Evolutionary conservation across 2,797 vertebrate species (phyloP), one percentile per base, ranked within the genome.

Genomic region (Cossypha niveicapilla): DNA sequence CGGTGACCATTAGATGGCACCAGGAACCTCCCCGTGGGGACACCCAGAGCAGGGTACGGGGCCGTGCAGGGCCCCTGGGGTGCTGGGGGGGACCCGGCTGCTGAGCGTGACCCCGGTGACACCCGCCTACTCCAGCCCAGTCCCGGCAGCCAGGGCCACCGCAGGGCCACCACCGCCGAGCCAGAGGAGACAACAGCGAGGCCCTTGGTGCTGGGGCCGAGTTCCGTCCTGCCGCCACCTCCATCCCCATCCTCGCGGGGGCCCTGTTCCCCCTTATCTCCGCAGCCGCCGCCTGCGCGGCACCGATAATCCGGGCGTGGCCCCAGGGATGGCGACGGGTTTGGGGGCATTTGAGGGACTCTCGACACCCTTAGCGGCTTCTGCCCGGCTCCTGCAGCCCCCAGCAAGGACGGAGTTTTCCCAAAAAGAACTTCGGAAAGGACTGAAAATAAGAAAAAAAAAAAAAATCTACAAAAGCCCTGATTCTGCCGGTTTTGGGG

Each of bases 221-320:
- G 2, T 9, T 34, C 34, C 51, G 3, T 8, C 48, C 19, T 11
- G 54, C 11, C 13, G 27, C n/a, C 47, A 2, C 13, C 71, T 56
- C 62, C 48, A 2, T 48, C 7, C 41, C 23, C 6, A 25, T 47
- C 16, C n/a, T 19, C 27, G 48, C 41, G 41, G 27, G 50, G 32
- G 41, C n/a, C 54, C 19, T 15, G 6, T 17, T 39, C 57, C 44
- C 15, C 42, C 7, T 30, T 95, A 94, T 95, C 95, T 3, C 62
- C 5, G 16, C 60, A 7, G 58, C 54, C 54, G 3, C 56, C n/a
- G 18, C 23, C 75, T 85, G 96, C 39, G 15, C 4, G 8, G 27
- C 45, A 1, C 60, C 27, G 96, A 94, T 96, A 77, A 48, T 42
- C 17, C 32, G 41, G 95, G 93, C 30, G 82, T 37, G 80, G 18